Conservation (phyloP, 1,140 invertebrate species). For the Heliconius himera region DNA sequence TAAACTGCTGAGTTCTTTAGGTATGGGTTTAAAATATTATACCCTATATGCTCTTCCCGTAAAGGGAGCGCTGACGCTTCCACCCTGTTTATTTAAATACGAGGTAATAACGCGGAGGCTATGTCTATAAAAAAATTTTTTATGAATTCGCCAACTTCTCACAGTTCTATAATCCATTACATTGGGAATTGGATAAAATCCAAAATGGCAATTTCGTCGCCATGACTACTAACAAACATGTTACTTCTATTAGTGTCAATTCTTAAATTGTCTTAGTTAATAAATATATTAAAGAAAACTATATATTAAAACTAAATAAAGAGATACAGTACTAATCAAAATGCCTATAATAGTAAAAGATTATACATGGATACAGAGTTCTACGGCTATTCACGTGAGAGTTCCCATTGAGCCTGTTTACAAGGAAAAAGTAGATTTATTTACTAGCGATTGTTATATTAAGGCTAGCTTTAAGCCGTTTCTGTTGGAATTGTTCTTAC, state of each 20-base stretch:
- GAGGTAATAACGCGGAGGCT: too few species aligned
- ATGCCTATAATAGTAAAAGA: slow-evolving; percentile 89
- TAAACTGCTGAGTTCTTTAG: too few species aligned
- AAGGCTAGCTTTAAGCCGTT: slow-evolving; percentile 86
- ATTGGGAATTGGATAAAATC: not conserved
- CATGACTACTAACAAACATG: not conserved
- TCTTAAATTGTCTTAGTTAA: too few species aligned
- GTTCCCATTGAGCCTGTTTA: slow-evolving; percentile 81
- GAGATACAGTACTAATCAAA: slow-evolving; percentile 14
- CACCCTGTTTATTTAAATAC: too few species aligned
- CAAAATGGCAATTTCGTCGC: not conserved
- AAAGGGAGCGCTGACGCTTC: too few species aligned
- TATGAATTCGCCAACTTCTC: not conserved
- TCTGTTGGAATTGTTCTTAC: slow-evolving; percentile 86
- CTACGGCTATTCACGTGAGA: slow-evolving; percentile 80
- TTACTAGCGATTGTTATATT: slow-evolving; percentile 84
- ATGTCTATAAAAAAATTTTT: not conserved
- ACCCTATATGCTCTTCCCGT: too few species aligned
- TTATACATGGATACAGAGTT: slow-evolving; percentile 86
- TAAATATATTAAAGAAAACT: not conserved
- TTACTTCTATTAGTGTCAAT: not conserved
- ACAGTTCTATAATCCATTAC: not conserved
- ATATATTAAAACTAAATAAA: not conserved
- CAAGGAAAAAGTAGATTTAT: slow-evolving; percentile 83
- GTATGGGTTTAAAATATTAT: too few species aligned